Evolutionary conservation across 2,113 vertebrate genomes (phyloP).

Genomic region (Diadophis punctatus): DNA sequence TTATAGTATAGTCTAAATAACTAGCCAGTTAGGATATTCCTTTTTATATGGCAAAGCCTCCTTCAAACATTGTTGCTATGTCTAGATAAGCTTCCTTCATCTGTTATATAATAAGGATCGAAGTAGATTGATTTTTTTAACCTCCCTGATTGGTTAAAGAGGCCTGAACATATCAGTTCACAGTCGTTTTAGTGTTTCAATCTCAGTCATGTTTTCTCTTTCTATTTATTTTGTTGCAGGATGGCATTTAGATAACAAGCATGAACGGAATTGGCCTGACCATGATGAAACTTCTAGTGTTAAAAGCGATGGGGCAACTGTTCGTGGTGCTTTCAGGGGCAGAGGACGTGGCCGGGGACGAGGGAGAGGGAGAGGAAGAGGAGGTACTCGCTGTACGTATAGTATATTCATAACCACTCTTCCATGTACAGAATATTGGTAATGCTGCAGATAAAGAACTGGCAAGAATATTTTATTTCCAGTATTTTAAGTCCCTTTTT

Average conservation of each 20-base stretch:
- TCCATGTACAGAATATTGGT: background rate
- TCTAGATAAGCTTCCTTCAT: background rate
- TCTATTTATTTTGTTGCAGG: slow-evolving; percentile 58
- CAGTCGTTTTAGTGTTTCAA: background rate
- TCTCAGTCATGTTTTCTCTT: background rate
- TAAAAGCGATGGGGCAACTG: slow-evolving; percentile 93
- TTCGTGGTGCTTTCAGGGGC: slow-evolving; percentile 88
- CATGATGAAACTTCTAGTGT: slow-evolving; percentile 96
- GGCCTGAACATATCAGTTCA: background rate
- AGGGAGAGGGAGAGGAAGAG: slow-evolving; percentile 87
- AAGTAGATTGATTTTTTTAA: background rate
- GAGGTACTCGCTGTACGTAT: slow-evolving; percentile 72
- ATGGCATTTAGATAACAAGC: slow-evolving; percentile 90
- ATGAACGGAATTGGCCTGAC: slow-evolving; percentile 89
- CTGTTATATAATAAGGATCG: background rate
- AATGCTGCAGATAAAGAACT: background rate
- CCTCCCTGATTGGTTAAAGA: background rate
- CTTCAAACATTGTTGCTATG: background rate
- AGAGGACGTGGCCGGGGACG: slow-evolving; percentile 86
- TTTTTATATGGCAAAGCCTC: background rate
- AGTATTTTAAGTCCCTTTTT: background rate
- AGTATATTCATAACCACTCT: background rate
- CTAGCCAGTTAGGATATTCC: background rate
- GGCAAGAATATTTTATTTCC: background rate
- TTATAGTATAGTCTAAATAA: background rate